Evolutionary conservation across 2,888 invertebrate genomes (phyloP), one percentile per base, ranked within the genome.

Genomic region (Oscheius onirici): DNA sequence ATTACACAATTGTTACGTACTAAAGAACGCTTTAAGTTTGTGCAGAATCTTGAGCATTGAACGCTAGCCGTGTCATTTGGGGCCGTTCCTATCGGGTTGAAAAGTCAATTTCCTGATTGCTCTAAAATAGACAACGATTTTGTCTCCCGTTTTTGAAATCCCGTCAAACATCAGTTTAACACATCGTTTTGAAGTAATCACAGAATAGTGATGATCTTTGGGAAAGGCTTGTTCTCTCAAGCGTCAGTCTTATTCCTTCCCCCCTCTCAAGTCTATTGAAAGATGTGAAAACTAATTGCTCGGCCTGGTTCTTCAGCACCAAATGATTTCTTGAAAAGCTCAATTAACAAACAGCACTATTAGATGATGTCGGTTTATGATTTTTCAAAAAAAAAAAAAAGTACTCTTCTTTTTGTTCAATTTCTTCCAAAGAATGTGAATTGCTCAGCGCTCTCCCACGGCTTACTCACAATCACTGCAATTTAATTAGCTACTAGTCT

Each of bases 191-290:
- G n/a, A n/a, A n/a, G n/a, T n/a, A n/a, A n/a, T n/a, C n/a, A n/a
- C 34, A 34, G 34, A 8, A 34, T 6, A 0, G 8, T 3, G 8
- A 34, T 3, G 34, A 34, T 34, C 34, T 34, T 51, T 20, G 17
- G n/a, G 24, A 51, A 51, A 51, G 51, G 51, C 20, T 46, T n/a
- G n/a, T n/a, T 13, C 46, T 8, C 13, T 46, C 51, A 55, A 26
- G 55, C 55, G 55, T 55, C 55, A 55, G 28, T 55, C 55, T 55
- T 55, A 55, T 26, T 55, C 55, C 55, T 8, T n/a, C 28, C 24
- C 15, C n/a, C 8, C 34, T 34, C 34, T 34, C 55, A 15, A n/a
- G 26, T 26, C 55, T 55, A 55, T 55, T 55, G 26, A 55, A n/a
- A 55, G 55, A 28, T 55, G 28, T 34, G 26, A 8, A n/a, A 55